Percentiles rank a stretch among this genome's conserved stretches.
Conservation (phyloP, 2,797 vertebrate genomes). For the Erithacus rubecula region DNA sequence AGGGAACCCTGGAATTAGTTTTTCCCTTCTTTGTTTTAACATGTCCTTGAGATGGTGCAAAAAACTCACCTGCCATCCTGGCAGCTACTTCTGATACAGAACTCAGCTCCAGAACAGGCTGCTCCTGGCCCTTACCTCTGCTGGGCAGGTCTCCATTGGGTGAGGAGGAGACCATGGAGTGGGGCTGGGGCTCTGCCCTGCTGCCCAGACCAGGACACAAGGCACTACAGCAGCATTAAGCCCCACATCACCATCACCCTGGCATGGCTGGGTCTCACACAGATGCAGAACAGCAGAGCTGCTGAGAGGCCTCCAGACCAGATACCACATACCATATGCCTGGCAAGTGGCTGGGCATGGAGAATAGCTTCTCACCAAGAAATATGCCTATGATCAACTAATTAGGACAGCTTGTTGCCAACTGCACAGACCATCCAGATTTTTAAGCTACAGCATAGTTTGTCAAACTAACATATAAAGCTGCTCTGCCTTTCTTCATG, state of each 20-base stretch:
- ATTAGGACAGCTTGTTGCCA: not conserved
- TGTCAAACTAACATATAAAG: not conserved
- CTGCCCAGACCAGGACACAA: not conserved
- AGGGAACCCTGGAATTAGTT: not conserved
- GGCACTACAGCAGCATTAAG: not conserved
- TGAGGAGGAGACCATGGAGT: not conserved
- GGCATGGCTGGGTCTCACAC: not conserved
- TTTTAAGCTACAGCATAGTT: not conserved
- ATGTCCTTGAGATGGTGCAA: not conserved
- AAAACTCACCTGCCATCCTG: not conserved
- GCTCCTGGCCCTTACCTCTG: fast-evolving
- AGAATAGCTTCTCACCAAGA: not conserved
- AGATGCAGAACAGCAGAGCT: not conserved
- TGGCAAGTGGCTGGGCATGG: fast-evolving
- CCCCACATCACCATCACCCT: not conserved
- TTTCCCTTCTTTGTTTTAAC: not conserved
- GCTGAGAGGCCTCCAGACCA: not conserved
- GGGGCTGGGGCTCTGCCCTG: not conserved
- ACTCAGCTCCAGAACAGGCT: not conserved
- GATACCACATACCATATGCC: fast-evolving
- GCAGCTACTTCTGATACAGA: not conserved
- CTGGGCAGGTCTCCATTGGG: not conserved
- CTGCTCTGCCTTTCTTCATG: not conserved
- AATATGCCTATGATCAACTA: not conserved
- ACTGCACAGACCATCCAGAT: not conserved